Evolutionary conservation across 2,888 invertebrate genomes (phyloP), one percentile per base, ranked within the genome.

Genomic region (Deroplatys truncata): DNA sequence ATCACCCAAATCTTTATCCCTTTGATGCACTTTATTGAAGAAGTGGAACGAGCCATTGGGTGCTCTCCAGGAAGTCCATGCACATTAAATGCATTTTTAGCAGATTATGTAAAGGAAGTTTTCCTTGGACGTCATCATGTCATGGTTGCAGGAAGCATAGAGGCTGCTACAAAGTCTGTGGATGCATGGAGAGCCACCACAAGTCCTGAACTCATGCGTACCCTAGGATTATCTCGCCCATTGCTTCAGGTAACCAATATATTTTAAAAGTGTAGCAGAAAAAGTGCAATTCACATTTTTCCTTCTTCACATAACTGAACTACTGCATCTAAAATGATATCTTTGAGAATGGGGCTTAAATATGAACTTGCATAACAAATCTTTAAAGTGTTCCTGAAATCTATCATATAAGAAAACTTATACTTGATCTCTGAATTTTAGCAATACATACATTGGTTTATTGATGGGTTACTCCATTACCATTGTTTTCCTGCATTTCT

Each of bases 51-150:
- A 91, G 95, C 95, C 85, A 94, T 96, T 92, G 95, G 89, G 20
- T 90, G 90, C 31, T 84, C 89, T 7, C 88, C 91, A 28, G 89
- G 92, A 28, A 95, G 95, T 92, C 95, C 96, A 85, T 97, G 97
- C 92, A 96, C 97, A 4, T 94, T 98, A 89, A 97, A 98, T 92
- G 96, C 96, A 91, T 98, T 98, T 93, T 94, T 99, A 89, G 96
- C 96, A 86, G 97, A 98, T 93, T 98, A 98, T 93, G 97, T 98
- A 35, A 97, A 97, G 91, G 97, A 97, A 92, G 97, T 97, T 13
- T 99, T 98, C 94, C 95, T 98, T 91, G 97, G 97, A 91, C 96
- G 97, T 90, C 96, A 97, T 89, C 96, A 96, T 92, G 94, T 94
- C 84, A 95, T 95, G 91, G 94, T 96, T 28, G 94, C 95, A 1